Base-by-base conservation (phyloP, 2,888 invertebrate genomes). In the Eupeodes latifasciatus region DNA sequence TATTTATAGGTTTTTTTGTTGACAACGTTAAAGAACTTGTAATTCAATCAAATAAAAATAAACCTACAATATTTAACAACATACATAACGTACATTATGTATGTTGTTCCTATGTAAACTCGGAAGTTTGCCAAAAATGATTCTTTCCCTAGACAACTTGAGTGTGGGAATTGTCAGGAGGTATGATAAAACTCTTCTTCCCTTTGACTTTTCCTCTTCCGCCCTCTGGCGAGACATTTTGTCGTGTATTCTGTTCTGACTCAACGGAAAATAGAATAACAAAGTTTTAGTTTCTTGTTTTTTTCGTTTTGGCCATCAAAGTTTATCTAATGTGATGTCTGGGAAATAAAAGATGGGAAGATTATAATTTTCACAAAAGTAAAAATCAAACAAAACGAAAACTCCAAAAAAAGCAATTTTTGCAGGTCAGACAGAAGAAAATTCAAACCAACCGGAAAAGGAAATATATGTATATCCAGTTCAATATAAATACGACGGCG, bases 51-150 rank as follows among this genome's bases (percentile, higher is more conserved):
- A 71, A 55, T 57, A 44, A 36, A 16, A n/a, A 40, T 40, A 5
- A 40, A 40, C 4, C 12, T 27, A 47, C 40, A 55, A 19, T 19
- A 71, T 10, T 5, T 16, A 27, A 27, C 27, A 27, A 2, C 40
- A 40, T 40, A 40, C 40, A 40, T 5, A 27, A 40, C 5, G 40
- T 40, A 40, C 40, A 40, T 40, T 40, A 40, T 40, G 9, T 9
- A 40, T 40, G 1, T 9, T 40, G 9, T 9, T 5, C 40, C 9
- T 40, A 9, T 40, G 9, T 40, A 12, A 57, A 47, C 27, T 72
- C 27, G 72, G 72, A 72, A 72, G 47, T 11, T 47, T 72, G 72
- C 72, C 72, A 72, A 72, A 59, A 66, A 57, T 16, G 57, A 72
- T 59, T 57, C 72, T 47, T 55, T 55, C 71, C 34, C 27, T 59